Evolutionary conservation across 2,888 invertebrate genomes (phyloP).

Genomic region (Orthosia gothica): DNA sequence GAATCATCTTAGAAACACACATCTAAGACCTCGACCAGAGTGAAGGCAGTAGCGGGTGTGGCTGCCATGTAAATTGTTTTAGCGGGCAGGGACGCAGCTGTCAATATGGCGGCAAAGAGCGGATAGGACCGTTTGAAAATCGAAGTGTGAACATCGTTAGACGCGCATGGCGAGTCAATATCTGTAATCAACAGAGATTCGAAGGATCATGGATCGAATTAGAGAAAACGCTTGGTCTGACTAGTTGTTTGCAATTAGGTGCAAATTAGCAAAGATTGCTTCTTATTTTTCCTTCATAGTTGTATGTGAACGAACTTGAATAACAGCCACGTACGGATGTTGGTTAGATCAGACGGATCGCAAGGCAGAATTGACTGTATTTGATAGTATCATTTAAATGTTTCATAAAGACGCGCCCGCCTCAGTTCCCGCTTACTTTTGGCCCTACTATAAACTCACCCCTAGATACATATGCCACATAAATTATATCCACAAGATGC

Average conservation of each 20-base stretch:
- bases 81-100: background rate
- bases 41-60: background rate
- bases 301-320: no score
- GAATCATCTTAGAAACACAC: conserved; percentile 37
- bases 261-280: no score
- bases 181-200: no score
- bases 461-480: background rate
- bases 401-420: background rate
- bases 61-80: background rate
- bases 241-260: no score
- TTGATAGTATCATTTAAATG: background rate
- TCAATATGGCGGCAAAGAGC: background rate
- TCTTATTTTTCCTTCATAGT: no score
- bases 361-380: background rate
- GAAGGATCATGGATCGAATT: no score
- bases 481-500: conserved; percentile 38
- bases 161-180: no score
- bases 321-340: background rate
- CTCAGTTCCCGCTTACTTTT: background rate
- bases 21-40: background rate
- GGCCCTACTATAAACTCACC: background rate
- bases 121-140: background rate
- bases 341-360: background rate
- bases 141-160: no score
- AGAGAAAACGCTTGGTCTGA: background rate